Base-by-base conservation (phyloP, 2,113 vertebrate genomes). In the Etheostoma cragini region DNA sequence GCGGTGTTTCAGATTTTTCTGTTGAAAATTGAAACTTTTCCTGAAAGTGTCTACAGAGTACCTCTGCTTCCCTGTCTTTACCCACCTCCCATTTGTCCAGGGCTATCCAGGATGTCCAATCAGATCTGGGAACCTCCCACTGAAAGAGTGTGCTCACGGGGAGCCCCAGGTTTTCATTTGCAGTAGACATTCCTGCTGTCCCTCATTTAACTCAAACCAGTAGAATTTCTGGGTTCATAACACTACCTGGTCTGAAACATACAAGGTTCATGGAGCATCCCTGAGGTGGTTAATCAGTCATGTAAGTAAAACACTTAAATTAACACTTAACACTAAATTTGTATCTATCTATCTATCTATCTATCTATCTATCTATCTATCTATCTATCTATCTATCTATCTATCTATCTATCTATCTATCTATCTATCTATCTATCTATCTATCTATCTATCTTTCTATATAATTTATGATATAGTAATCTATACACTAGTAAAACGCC, bases 241-340 rank as follows among this genome's bases (percentile, higher is more conserved):
- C 60, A 66, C 30, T 54, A 56, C 38, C 57, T 77, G 73, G 56
- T 5, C 35, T 71, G 17, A 56, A 46, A 30, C 60, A 58, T 68
- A 75, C 8, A 84, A 72, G 8, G 57, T 72, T 49, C 26, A 70
- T 80, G 52, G 71, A 83, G 60, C 66, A 33, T 61, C 58, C 67
- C 26, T 87, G 54, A 90, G 46, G 0, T 14, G 54, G 7, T 64
- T 84, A 74, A 0, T 63, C 47, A 19, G 17, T n/a, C 2, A 54
- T 53, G 87, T 89, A 86, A 90, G 87, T 88, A 22, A 71, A 42
- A 60, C 2, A 26, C 46, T 5, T 60, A n/a, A n/a, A n/a, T n/a
- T n/a, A n/a, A n/a, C n/a, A n/a, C n/a, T n/a, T n/a, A n/a, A n/a
- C n/a, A n/a, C n/a, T n/a, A n/a, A n/a, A n/a, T n/a, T n/a, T n/a